Conservation (phyloP, 2,888 invertebrate species). For the Diadegma fenestrale region DNA sequence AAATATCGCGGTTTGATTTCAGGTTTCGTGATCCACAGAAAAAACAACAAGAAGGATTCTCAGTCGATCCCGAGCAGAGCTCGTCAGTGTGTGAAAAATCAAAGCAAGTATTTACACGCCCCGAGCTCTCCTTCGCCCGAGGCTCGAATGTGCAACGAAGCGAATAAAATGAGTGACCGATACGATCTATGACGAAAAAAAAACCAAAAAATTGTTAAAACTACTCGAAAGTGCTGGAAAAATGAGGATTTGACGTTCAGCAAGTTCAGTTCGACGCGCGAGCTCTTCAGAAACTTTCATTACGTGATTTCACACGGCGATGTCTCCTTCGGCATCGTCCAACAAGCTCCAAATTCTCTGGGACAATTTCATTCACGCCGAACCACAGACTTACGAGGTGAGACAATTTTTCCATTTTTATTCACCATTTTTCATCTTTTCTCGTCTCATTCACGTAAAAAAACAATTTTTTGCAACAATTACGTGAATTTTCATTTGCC, state of each 20-base stretch:
- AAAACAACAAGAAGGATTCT: neutral
- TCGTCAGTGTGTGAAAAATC: neutral
- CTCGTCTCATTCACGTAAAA: neutral
- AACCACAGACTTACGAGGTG: slow-evolving; percentile 88
- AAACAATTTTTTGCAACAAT: neutral
- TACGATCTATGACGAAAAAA: neutral
- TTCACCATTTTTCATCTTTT: neutral
- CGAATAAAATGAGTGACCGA: neutral
- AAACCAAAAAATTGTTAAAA: neutral
- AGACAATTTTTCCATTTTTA: slow-evolving; percentile 38
- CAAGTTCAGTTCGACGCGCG: neutral
- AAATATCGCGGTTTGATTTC: slow-evolving; percentile 8
- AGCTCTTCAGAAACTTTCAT: neutral
- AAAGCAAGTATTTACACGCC: neutral
- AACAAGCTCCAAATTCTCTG: slow-evolving; percentile 86
- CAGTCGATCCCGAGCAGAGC: neutral
- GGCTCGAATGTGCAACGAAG: neutral
- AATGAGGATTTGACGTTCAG: neutral
- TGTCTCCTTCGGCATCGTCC: slow-evolving; percentile 77
- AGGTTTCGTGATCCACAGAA: slow-evolving; percentile 5
- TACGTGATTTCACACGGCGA: slow-evolving; percentile 62
- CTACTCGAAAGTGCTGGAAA: neutral
- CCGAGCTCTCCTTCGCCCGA: neutral
- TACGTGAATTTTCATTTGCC: no score
- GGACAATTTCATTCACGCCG: slow-evolving; percentile 88